phyloP scores from a whole-genome alignment of 2,797 vertebrate species.

The Hydrocynus forskahlii region DNA sequence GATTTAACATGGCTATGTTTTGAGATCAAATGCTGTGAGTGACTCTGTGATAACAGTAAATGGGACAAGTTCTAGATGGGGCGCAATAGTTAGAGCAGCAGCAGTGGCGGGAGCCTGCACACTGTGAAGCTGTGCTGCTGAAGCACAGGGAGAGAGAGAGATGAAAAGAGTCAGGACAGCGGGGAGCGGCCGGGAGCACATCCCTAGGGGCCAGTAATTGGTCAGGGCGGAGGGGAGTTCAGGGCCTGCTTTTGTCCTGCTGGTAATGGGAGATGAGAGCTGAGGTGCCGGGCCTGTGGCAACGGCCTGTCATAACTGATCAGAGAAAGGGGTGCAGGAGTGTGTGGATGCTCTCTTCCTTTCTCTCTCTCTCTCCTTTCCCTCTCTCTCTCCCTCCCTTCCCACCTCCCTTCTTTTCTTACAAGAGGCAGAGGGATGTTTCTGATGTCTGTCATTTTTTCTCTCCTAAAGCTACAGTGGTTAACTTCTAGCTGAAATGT shows the following conservation, averaged over 20 bases:
- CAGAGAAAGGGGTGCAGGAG: slow-evolving; percentile 45
- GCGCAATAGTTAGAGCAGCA: slow-evolving; percentile 37
- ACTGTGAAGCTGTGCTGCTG: slow-evolving; percentile 26
- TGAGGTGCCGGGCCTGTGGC: slow-evolving; percentile 53
- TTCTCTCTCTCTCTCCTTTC: neutral
- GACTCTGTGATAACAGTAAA: slow-evolving; percentile 20
- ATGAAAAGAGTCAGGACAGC: slow-evolving; percentile 47
- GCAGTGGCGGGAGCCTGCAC: slow-evolving; percentile 5
- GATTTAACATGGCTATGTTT: neutral
- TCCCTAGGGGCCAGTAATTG: slow-evolving; percentile 56
- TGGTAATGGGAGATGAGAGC: slow-evolving; percentile 58
- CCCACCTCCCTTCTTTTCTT: neutral
- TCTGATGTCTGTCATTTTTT: slow-evolving; percentile 59
- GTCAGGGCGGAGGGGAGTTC: slow-evolving; percentile 51
- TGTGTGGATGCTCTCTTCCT: slow-evolving; percentile 43
- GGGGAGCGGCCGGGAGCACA: slow-evolving; percentile 37
- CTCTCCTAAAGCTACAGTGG: slow-evolving; percentile 49
- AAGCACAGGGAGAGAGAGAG: slow-evolving; percentile 33
- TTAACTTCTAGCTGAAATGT: slow-evolving; percentile 38
- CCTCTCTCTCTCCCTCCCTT: neutral
- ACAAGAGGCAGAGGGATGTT: slow-evolving; percentile 48
- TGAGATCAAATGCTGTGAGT: slow-evolving; percentile 3
- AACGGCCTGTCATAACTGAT: slow-evolving; percentile 50
- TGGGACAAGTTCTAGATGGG: slow-evolving; percentile 37
- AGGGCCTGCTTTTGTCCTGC: slow-evolving; percentile 55